phyloP scores from a whole-genome alignment of 2,113 vertebrate genomes.

The Mustela nigripes region DNA sequence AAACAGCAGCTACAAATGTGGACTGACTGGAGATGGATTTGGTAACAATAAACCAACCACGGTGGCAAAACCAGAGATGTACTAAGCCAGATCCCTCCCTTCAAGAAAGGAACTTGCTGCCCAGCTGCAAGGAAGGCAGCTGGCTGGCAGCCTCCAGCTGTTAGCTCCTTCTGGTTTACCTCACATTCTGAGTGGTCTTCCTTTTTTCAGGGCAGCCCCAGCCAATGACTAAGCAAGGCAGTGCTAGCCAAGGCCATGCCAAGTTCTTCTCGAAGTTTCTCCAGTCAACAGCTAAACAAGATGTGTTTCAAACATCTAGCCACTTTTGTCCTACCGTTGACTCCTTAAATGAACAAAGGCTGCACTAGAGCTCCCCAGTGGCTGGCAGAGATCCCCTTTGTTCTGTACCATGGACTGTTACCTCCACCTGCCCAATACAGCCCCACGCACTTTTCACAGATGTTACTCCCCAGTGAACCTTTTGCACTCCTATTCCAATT shows the following conservation, averaged over 20 bases:
- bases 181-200: neutral
- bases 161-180: neutral
- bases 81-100: neutral
- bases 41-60: neutral
- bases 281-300: neutral
- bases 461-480: neutral
- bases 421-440: neutral
- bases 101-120: neutral
- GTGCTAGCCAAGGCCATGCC: neutral
- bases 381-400: neutral
- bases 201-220: neutral
- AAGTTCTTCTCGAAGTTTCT: neutral
- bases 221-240: neutral
- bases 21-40: neutral
- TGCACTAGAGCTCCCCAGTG: neutral
- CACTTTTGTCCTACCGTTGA: neutral
- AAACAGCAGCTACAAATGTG: neutral
- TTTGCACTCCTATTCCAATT: neutral
- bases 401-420: neutral
- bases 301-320: neutral
- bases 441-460: neutral
- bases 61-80: neutral
- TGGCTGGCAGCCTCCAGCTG: neutral
- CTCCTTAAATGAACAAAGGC: neutral
- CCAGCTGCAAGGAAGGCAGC: neutral